These are phyloP conservation scores for Catharus ustulatus DNA, from an alignment of 2,797 vertebrate genomes.

Conservation along the genomic window DNA sequence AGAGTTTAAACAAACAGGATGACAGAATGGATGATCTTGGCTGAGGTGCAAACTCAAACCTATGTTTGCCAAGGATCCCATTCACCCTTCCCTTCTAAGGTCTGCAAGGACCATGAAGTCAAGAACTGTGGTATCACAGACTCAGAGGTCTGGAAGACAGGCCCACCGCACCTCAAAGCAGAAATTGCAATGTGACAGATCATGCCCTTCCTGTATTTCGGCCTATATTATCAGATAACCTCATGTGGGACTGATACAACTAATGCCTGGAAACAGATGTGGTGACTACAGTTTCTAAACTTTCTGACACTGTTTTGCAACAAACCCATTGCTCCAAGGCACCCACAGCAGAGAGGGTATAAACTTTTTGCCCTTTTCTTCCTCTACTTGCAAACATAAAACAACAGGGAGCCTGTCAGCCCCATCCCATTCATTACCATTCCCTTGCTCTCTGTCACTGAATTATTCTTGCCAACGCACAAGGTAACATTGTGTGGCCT, in stretches of 20 bases:
- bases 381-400: neutral
- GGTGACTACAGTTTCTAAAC: neutral
- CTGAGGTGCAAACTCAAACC: neutral
- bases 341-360: neutral
- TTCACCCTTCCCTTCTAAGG: neutral
- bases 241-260: rapidly evolving
- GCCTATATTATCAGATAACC: neutral
- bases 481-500: neutral
- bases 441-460: rapidly evolving
- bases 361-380: neutral
- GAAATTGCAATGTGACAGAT: neutral
- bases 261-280: neutral
- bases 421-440: neutral
- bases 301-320: neutral
- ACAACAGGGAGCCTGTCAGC: neutral
- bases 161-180: neutral
- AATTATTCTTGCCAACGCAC: neutral
- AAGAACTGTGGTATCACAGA: neutral
- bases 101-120: neutral
- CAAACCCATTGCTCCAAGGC: neutral
- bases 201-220: neutral
- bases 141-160: neutral
- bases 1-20: neutral
- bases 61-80: neutral
- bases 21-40: neutral